Conservation (phyloP, 1,140 invertebrate species). For the Stegodyphus dumicola region DNA sequence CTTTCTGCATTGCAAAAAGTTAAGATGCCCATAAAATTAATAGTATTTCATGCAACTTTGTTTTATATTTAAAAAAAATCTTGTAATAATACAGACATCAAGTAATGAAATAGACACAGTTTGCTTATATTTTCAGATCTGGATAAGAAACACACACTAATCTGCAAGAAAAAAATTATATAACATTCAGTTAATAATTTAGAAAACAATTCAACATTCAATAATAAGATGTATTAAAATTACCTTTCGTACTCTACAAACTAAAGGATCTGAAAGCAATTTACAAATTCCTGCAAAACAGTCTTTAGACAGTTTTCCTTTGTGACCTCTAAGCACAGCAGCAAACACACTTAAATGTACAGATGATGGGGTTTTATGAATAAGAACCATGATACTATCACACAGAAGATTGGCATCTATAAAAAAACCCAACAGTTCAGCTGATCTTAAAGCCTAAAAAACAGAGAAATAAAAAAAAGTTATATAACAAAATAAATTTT, state of each 20-base stretch:
- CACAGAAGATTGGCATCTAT: constrained; percentile 73
- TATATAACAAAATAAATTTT: no score
- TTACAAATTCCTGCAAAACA: constrained; percentile 25
- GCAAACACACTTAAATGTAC: constrained; percentile 38
- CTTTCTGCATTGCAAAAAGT: no score
- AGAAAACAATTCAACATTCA: background rate
- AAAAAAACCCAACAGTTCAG: constrained; percentile 80
- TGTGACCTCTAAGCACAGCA: constrained; percentile 18
- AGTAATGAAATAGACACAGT: no score
- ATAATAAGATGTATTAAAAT: background rate
- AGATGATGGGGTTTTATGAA: background rate
- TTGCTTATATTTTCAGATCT: no score
- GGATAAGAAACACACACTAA: no score
- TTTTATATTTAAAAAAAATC: no score
- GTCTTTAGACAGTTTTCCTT: background rate
- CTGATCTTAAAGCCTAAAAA: constrained; percentile 72
- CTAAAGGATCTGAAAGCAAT: constrained; percentile 2
- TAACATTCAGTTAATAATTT: no score
- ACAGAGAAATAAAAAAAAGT: background rate
- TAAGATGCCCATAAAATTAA: no score
- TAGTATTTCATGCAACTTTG: no score
- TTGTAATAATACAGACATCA: no score
- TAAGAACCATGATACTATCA: constrained; percentile 23
- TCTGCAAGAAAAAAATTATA: no score
- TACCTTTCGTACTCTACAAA: constrained; percentile 40